Conservation (phyloP, 1,140 invertebrate genomes). For the Cardiocondyla obscurior region DNA sequence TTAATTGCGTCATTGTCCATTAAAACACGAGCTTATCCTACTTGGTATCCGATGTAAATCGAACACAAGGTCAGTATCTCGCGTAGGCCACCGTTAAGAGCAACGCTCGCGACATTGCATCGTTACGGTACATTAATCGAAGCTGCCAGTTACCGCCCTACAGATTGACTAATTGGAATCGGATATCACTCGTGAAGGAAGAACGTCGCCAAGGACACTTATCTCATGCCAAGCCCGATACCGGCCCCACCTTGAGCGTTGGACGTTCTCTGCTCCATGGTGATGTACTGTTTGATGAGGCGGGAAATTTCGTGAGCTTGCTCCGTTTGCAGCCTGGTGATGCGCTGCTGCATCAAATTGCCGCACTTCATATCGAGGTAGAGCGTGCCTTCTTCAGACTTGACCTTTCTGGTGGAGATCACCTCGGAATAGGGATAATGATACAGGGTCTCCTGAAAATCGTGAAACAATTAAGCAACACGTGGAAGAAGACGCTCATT, state of each 20-base stretch:
- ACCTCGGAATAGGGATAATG: slow-evolving; percentile 97
- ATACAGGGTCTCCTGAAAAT: slow-evolving; percentile 91
- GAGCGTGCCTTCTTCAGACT: slow-evolving; percentile 95
- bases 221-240: slow-evolving; percentile 80
- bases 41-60: slow-evolving; percentile 25
- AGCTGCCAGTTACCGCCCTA: not conserved
- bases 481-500: not conserved
- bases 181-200: slow-evolving; percentile 8
- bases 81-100: not conserved
- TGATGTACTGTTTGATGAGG: slow-evolving; percentile 98
- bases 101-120: not conserved
- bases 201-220: slow-evolving; percentile 44
- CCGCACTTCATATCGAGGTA: slow-evolving; percentile 99
- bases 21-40: not conserved
- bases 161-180: not conserved
- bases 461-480: not conserved
- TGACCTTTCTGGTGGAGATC: slow-evolving; percentile 96
- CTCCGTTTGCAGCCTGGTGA: slow-evolving; percentile 97
- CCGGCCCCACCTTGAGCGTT: slow-evolving; percentile 74
- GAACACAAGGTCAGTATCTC: slow-evolving; percentile 9
- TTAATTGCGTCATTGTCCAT: not conserved
- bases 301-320: slow-evolving; percentile 98
- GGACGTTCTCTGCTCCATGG: slow-evolving; percentile 88
- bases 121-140: not conserved
- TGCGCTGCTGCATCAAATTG: slow-evolving; percentile 97